Evolutionary conservation across 1,140 invertebrate genomes (phyloP).

Genomic region (Schlechtendalia chinensis): DNA sequence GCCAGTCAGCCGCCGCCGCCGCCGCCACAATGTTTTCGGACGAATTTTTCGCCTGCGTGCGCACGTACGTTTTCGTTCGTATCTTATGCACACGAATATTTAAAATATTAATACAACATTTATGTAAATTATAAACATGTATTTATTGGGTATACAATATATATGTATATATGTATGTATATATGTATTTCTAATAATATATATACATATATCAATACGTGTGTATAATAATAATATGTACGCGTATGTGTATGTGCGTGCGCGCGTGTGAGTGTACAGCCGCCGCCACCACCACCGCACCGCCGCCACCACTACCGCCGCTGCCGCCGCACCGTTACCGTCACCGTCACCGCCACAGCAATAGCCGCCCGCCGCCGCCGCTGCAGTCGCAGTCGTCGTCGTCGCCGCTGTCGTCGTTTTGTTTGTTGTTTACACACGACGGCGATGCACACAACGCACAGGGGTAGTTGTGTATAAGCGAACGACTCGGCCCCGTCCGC

Average conservation of each 20-base stretch:
- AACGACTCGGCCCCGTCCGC: neutral
- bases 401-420: conserved; percentile 16
- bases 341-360: neutral
- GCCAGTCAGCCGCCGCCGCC: too few relatives aligned
- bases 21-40: too few relatives aligned
- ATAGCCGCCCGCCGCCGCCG: neutral
- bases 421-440: conserved; percentile 37
- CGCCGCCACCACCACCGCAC: neutral
- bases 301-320: neutral
- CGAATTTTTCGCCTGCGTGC: too few relatives aligned
- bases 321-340: neutral
- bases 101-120: too few relatives aligned
- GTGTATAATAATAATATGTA: too few relatives aligned
- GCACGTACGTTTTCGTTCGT: too few relatives aligned
- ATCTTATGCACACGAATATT: too few relatives aligned
- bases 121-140: too few relatives aligned
- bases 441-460: conserved; percentile 22
- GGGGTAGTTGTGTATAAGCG: neutral
- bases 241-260: neutral
- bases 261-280: neutral
- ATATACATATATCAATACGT: too few relatives aligned
- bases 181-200: too few relatives aligned
- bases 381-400: neutral
- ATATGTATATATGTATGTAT: too few relatives aligned
- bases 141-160: too few relatives aligned